These are phyloP conservation scores for Nebria ingens DNA, from an alignment of 1,140 invertebrate species.

Conservation along the genomic window DNA sequence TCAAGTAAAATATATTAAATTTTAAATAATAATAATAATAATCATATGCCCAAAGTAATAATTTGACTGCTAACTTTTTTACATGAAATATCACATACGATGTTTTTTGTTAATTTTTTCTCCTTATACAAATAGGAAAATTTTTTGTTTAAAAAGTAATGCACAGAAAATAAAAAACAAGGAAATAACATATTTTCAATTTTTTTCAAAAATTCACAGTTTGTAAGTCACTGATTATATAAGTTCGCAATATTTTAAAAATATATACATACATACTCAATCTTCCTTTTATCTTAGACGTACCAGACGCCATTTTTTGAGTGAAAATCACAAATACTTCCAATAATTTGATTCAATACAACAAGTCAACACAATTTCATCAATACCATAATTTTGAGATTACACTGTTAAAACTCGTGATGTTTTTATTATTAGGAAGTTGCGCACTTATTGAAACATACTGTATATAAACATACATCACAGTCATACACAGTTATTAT, in stretches of 20 bases:
- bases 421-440: too few species aligned
- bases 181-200: not conserved
- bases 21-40: slow-evolving; percentile 8
- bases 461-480: not conserved
- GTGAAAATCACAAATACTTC: not conserved
- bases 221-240: not conserved
- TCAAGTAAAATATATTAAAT: slow-evolving; percentile 2
- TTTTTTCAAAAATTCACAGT: not conserved
- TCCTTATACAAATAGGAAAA: not conserved
- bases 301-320: not conserved
- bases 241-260: not conserved
- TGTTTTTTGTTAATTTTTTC: not conserved
- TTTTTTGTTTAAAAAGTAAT: not conserved
- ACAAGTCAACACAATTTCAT: too few species aligned
- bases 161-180: not conserved
- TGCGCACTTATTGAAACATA: not conserved
- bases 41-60: slow-evolving; percentile 5
- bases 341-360: too few species aligned
- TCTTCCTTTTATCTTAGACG: not conserved
- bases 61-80: slow-evolving; percentile 5
- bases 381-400: too few species aligned
- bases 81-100: slow-evolving; percentile 4
- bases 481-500: not conserved
- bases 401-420: too few species aligned
- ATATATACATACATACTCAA: not conserved